Percentiles rank a stretch among this genome's conserved stretches.
phyloP scores from a whole-genome alignment of 92 coral and sea anemone genomes.

The Palythoa grandis region DNA sequence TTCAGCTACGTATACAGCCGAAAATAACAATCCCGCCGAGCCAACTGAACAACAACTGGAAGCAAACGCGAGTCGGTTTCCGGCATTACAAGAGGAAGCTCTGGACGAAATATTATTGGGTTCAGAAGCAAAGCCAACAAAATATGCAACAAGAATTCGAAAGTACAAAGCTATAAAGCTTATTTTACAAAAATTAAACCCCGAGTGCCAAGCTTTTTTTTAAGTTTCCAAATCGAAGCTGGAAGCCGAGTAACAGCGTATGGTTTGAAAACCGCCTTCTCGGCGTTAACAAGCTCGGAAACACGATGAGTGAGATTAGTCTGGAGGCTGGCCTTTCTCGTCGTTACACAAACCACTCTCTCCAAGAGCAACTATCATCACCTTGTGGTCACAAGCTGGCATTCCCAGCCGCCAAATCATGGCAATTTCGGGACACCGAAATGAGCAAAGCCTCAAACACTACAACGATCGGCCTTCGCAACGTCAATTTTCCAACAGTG shows the following conservation, averaged over 20 bases:
- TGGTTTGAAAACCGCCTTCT: slow-evolving; percentile 29
- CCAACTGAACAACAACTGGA: neutral
- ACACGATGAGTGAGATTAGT: slow-evolving; percentile 6
- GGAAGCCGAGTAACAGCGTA: neutral
- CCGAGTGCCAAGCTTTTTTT: slow-evolving; percentile 6
- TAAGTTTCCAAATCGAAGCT: neutral
- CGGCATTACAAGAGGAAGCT: neutral
- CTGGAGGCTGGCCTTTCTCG: too few species aligned
- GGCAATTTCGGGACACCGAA: slow-evolving; percentile 33
- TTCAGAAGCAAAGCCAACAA: neutral
- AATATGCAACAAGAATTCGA: slow-evolving; percentile 1
- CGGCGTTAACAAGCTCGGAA: slow-evolving; percentile 15
- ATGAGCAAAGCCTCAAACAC: slow-evolving; percentile 26
- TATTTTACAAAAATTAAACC: slow-evolving; percentile 33
- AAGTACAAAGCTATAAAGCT: neutral
- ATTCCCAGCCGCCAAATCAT: slow-evolving; percentile 27
- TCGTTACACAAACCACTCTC: too few species aligned
- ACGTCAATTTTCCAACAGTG: neutral
- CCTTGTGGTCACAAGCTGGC: slow-evolving; percentile 12
- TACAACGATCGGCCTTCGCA: slow-evolving; percentile 13
- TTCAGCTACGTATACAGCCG: too few species aligned
- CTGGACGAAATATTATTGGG: neutral
- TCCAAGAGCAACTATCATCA: too few species aligned
- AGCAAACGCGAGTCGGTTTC: neutral
- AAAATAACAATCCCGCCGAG: too few species aligned